Conservation (phyloP, 2,113 vertebrate genomes). For the Riparia riparia region DNA sequence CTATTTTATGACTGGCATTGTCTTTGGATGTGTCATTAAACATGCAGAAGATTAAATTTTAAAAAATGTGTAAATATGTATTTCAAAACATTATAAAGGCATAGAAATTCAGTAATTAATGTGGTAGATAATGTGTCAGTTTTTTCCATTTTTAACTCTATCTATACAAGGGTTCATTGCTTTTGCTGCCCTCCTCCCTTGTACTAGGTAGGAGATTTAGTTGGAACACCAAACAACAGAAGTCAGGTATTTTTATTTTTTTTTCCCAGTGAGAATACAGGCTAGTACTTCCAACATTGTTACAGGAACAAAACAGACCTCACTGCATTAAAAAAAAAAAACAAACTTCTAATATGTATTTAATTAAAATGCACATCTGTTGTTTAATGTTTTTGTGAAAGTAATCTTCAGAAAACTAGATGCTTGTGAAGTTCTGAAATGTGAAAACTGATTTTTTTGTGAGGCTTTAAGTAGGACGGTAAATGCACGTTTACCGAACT, state of each 20-base stretch:
- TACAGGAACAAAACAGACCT: background rate
- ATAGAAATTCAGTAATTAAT: conserved; percentile 50
- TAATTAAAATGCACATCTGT: conserved; percentile 17
- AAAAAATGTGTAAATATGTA: conserved; percentile 36
- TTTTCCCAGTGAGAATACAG: background rate
- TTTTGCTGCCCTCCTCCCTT: conserved; percentile 7
- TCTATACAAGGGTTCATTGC: background rate
- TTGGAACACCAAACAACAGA: background rate
- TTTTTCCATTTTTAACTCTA: conserved; percentile 25
- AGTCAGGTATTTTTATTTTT: background rate
- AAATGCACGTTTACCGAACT: background rate
- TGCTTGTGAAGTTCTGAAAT: background rate
- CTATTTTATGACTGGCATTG: conserved; percentile 29
- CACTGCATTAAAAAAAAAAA: background rate
- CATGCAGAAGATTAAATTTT: conserved; percentile 26
- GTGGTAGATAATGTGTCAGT: conserved; percentile 12
- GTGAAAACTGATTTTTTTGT: background rate
- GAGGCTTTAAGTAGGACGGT: background rate
- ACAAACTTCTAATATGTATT: background rate
- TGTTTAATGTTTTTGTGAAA: conserved; percentile 29
- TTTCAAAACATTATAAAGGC: conserved; percentile 39
- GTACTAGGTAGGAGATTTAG: background rate
- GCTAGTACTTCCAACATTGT: background rate
- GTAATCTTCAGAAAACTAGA: background rate
- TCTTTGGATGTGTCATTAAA: conserved; percentile 51